Conservation (phyloP, 1,140 invertebrate species). For the Drosophila sechellia region DNA sequence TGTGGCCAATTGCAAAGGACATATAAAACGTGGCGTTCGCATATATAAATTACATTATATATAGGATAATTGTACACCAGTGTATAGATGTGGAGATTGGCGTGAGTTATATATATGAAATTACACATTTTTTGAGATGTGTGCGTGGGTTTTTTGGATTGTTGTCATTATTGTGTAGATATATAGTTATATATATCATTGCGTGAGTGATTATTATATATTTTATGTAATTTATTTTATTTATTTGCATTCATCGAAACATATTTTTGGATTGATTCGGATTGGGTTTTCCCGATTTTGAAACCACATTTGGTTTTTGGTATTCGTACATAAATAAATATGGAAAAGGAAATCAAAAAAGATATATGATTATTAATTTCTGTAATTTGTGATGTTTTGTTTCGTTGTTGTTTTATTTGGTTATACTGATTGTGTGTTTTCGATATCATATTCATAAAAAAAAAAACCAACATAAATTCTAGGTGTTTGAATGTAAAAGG, state of each 20-base stretch:
- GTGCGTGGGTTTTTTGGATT: conserved; percentile 43
- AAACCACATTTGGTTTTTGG: conserved; percentile 84
- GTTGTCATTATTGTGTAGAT: conserved; percentile 25
- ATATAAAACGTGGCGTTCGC: conserved; percentile 10
- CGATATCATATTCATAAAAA: conserved; percentile 12
- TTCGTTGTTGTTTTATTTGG: conserved; percentile 35
- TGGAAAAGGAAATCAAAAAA: conserved; percentile 85
- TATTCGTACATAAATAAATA: conserved; percentile 84
- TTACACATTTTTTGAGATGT: conserved; percentile 61
- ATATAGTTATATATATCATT: conserved; percentile 62
- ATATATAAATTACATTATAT: conserved; percentile 18
- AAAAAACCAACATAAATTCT: conserved; percentile 20
- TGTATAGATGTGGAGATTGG: conserved; percentile 29
- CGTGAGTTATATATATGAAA: conserved; percentile 48
- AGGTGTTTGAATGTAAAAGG: conserved; percentile 35
- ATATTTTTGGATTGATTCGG: conserved; percentile 72
- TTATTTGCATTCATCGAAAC: conserved; percentile 74
- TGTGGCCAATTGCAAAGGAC: conserved; percentile 29
- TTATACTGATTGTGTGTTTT: conserved; percentile 26
- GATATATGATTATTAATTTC: conserved; percentile 84
- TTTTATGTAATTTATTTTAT: conserved; percentile 58
- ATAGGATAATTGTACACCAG: conserved; percentile 26
- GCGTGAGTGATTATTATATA: conserved; percentile 65
- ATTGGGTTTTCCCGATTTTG: conserved; percentile 77
- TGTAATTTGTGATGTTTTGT: conserved; percentile 66